phyloP scores from a whole-genome alignment of 1,140 invertebrate genomes.

The Ctenoplectra terminalis region DNA sequence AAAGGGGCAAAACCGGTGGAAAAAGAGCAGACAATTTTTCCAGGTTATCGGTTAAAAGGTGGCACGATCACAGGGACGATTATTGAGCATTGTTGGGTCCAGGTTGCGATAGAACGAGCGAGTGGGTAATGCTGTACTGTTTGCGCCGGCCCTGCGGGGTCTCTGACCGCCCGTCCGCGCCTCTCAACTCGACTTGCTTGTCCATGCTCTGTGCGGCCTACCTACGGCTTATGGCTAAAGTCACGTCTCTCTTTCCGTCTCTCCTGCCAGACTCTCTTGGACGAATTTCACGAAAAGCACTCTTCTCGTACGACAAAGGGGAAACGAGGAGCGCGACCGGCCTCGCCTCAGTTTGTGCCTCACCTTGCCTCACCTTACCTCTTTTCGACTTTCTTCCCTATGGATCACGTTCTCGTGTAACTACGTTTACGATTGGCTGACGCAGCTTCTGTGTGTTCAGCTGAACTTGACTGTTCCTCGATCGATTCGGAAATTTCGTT shows the following conservation, averaged over 20 bases:
- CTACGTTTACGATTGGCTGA: constrained; percentile 30
- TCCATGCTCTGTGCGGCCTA: constrained; percentile 73
- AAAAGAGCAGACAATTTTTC: constrained; percentile 56
- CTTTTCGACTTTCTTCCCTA: constrained; percentile 20
- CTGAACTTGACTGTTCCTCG: background rate
- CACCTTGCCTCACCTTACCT: background rate
- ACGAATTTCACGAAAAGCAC: constrained; percentile 66
- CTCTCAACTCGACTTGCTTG: constrained; percentile 81
- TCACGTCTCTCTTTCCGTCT: constrained; percentile 60
- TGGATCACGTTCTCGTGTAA: constrained; percentile 13
- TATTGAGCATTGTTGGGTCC: constrained; percentile 81
- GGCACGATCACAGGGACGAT: constrained; percentile 67
- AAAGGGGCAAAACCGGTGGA: constrained; percentile 14
- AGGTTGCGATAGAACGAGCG: constrained; percentile 80
- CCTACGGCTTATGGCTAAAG: constrained; percentile 73
- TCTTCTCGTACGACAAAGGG: constrained; percentile 32
- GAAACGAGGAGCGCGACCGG: constrained; percentile 10
- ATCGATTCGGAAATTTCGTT: background rate
- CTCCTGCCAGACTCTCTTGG: constrained; percentile 46
- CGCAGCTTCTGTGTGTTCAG: background rate
- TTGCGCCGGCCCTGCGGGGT: constrained; percentile 83
- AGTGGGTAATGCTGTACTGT: constrained; percentile 83
- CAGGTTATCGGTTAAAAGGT: constrained; percentile 61
- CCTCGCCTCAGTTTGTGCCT: background rate
- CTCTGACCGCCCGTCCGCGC: constrained; percentile 83